Evolutionary conservation across 2,797 vertebrate species (phyloP).

Genomic region (Sebastes diploproa): DNA sequence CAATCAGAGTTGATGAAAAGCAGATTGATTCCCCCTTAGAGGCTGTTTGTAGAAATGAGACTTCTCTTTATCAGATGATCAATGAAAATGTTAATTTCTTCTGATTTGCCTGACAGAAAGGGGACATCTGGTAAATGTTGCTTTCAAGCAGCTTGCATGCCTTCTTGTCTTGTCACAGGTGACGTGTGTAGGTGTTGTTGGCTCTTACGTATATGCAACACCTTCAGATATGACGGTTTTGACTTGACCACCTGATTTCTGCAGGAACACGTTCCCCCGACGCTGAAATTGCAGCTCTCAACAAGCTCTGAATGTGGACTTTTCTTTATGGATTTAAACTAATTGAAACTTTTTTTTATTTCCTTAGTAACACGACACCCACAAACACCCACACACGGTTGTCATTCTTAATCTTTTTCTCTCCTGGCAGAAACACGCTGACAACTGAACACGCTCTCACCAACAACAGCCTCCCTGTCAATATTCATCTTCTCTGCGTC

Average conservation of each 20-base stretch:
- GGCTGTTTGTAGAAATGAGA: neutral
- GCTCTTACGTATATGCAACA: neutral
- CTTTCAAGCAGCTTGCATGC: neutral
- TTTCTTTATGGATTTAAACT: neutral
- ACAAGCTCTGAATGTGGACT: neutral
- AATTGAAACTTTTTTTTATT: constrained; percentile 13
- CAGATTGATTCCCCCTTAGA: neutral
- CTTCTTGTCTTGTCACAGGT: neutral
- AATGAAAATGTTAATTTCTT: neutral
- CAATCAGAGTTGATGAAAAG: neutral
- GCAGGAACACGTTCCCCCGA: neutral
- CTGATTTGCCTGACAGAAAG: neutral
- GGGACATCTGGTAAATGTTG: neutral
- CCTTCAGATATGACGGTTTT: neutral
- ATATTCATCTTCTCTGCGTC: neutral
- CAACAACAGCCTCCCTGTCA: neutral
- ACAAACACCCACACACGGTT: neutral
- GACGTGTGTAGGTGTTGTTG: neutral
- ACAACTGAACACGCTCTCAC: neutral
- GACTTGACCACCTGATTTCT: neutral
- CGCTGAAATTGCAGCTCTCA: neutral
- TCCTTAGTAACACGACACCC: neutral
- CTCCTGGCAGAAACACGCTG: neutral
- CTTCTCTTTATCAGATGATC: neutral
- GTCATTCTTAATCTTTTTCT: constrained; percentile 7